A percentile compares a stretch with the other conserved stretches of the same genome.
Conservation (phyloP, 2,113 vertebrate genomes). For the Hemiprocne comata region DNA sequence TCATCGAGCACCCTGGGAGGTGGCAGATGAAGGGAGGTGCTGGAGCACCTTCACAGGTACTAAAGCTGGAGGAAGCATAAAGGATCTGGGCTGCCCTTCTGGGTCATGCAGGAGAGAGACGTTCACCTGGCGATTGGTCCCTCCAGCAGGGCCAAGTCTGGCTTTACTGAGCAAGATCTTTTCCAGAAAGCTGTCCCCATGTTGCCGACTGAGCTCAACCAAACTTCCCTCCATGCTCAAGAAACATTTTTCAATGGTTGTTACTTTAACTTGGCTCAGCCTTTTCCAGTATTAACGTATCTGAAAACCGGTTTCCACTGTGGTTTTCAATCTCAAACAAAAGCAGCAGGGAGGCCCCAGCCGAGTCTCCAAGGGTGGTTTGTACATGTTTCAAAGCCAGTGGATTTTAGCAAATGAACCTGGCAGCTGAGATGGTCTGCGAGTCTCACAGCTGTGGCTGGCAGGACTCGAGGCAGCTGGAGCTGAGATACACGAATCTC, state of each 20-base stretch:
- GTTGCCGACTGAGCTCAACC: neutral
- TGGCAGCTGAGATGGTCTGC: conserved; percentile 34
- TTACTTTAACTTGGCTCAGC: neutral
- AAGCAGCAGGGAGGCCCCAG: conserved; percentile 54
- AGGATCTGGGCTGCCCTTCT: neutral
- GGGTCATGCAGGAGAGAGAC: neutral
- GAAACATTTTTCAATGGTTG: neutral
- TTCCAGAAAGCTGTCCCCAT: neutral
- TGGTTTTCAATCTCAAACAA: conserved; percentile 22
- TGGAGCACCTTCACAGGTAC: neutral
- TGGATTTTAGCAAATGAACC: conserved; percentile 53
- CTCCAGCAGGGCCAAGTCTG: neutral
- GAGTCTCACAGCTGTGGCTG: conserved; percentile 56
- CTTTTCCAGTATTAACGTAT: neutral
- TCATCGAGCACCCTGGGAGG: neutral
- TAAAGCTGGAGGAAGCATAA: neutral
- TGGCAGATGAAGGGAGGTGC: neutral
- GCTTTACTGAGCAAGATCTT: neutral
- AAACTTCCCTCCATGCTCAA: neutral
- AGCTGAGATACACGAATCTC: neutral
- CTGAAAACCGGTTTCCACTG: neutral
- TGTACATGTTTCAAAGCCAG: neutral
- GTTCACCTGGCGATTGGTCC: rapidly evolving
- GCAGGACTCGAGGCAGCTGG: conserved; percentile 37
- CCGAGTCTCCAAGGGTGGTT: neutral